A percentile compares a stretch with the other conserved stretches of the same genome.
Conservation (phyloP, 2,888 invertebrate species). For the Diarsia rubi region DNA sequence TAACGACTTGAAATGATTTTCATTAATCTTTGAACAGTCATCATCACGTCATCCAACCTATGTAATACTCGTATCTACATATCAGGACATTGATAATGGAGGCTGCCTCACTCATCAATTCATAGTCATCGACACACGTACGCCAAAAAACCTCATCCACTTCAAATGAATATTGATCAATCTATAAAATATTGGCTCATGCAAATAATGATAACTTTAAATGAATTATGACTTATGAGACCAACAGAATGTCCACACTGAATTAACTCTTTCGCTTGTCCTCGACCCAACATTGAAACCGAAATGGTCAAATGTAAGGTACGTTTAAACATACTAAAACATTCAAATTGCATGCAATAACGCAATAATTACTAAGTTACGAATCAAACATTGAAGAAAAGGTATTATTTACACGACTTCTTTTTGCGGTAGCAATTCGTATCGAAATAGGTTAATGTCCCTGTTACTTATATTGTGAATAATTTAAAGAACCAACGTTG, state of each 20-base stretch:
- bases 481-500: slow-evolving; percentile 27
- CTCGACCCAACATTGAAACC: slow-evolving; percentile 59
- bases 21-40: background rate
- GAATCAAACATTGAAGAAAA: slow-evolving; percentile 40
- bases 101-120: slow-evolving; percentile 5
- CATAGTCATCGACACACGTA: background rate
- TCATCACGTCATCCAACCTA: background rate
- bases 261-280: slow-evolving; percentile 42
- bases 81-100: slow-evolving; percentile 2
- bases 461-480: slow-evolving; percentile 25
- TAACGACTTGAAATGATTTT: background rate
- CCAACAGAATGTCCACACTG: slow-evolving; percentile 27
- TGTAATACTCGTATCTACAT: no score
- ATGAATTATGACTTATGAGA: slow-evolving; percentile 31
- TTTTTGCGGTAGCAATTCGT: slow-evolving; percentile 22
- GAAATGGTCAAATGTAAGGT: slow-evolving; percentile 55
- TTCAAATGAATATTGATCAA: slow-evolving; percentile 7
- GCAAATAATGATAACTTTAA: slow-evolving; percentile 1
- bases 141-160: background rate
- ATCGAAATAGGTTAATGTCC: slow-evolving; percentile 60
- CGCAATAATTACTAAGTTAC: slow-evolving; percentile 48
- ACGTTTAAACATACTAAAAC: slow-evolving; percentile 59
- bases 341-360: slow-evolving; percentile 55
- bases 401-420: slow-evolving; percentile 49
- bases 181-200: background rate